Evolutionary conservation across 1,140 invertebrate genomes (phyloP).

Genomic region (Tigriopus japonicus): DNA sequence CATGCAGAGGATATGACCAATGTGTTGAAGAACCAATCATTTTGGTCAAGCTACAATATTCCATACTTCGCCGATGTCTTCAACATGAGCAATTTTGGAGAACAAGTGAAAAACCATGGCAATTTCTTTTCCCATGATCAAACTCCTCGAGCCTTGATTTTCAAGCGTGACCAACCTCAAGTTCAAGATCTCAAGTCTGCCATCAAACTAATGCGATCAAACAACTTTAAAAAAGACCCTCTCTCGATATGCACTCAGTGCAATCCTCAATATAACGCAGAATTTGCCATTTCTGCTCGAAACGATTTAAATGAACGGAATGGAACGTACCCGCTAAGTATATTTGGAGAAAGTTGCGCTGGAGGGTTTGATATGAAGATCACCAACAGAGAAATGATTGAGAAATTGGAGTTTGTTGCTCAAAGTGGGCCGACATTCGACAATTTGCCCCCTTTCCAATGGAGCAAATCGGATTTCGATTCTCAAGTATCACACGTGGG

Average conservation of each 20-base stretch:
- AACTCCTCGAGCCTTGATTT: slow-evolving; percentile 40
- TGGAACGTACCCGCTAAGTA: slow-evolving; percentile 34
- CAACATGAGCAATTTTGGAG: slow-evolving; percentile 34
- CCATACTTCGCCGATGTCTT: slow-evolving; percentile 48
- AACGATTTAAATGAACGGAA: slow-evolving; percentile 43
- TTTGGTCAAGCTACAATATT: slow-evolving; percentile 58
- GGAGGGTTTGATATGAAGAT: slow-evolving; percentile 42
- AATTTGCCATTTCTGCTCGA: slow-evolving; percentile 47
- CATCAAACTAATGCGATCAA: slow-evolving; percentile 46
- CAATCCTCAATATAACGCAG: slow-evolving; percentile 47
- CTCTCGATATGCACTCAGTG: slow-evolving; percentile 43
- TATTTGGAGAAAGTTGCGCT: slow-evolving; percentile 35
- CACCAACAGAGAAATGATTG: slow-evolving; percentile 22
- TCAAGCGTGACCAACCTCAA: slow-evolving; percentile 34
- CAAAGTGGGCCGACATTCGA: slow-evolving; percentile 38
- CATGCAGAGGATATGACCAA: slow-evolving; percentile 45
- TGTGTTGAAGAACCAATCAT: slow-evolving; percentile 40
- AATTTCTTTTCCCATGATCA: slow-evolving; percentile 48
- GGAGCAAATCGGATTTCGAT: slow-evolving; percentile 41
- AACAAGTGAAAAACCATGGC: slow-evolving; percentile 38
- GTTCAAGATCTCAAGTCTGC: slow-evolving; percentile 35
- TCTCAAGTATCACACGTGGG: slow-evolving; percentile 43
- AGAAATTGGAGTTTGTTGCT: slow-evolving; percentile 33
- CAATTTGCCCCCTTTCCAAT: slow-evolving; percentile 43
- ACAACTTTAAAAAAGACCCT: slow-evolving; percentile 48